Base-by-base conservation (phyloP, 1,140 invertebrate species). In the Myzus persicae region DNA sequence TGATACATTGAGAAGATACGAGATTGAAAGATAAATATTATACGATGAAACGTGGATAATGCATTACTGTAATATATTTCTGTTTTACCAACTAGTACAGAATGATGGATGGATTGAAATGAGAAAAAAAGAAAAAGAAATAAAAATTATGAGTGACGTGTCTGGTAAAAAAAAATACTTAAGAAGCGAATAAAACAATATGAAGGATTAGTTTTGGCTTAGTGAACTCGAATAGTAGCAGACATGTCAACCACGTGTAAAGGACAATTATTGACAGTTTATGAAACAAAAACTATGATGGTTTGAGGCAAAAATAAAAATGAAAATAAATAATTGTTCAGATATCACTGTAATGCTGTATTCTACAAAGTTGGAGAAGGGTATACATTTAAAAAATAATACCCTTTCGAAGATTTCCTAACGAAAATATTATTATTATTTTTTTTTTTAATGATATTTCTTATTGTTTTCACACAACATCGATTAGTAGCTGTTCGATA, bases 81-180 rank as follows among this genome's bases (percentile, higher is more conserved):
- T 87, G 31, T 87, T 87, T 87, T 14, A 18, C 85, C 20, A 87
- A 46, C 18, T 46, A 20, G 1, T 24, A n/a, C 31, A 87, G 85
- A 46, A 87, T 87, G 85, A 87, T 87, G 31, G 85, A 87, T 87
- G 44, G 85, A 46, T 87, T 87, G 31, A n/a, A 87, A 87, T 46
- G 18, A 46, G 5, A 8, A 5, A 87, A 46, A 46, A 85, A 87
- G 6, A 46, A 46, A 87, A 87, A n/a, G 31, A 20, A 87, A 46
- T 22, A 36, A 44, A n/a, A n/a, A 87, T 46, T 7, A 4, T 36
- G 85, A 46, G 20, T 87, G 85, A 31, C 18, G 44, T 46, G 2
- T 87, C 7, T 9, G 31, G 7, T 87, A n/a, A 82, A 82, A 38
- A 81, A 82, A 82, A 67, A 67, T 51, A 76, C 59, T 76, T 6